phyloP scores from a whole-genome alignment of 2,888 invertebrate species.

The Noctua comes region DNA sequence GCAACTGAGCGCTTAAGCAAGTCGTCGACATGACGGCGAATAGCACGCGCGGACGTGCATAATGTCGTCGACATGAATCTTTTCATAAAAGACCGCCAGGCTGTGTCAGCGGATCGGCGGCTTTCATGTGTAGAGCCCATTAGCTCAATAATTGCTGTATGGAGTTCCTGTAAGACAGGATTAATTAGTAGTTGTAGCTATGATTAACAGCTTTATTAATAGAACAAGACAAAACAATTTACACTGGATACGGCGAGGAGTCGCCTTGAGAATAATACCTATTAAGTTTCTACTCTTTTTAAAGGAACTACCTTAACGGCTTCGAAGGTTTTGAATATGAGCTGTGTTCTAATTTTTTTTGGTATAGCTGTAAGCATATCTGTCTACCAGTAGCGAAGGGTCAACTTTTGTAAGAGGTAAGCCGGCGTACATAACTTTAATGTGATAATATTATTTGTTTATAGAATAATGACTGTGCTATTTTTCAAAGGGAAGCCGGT shows the following conservation, averaged over 20 bases:
- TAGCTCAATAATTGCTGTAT: background rate
- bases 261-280: background rate
- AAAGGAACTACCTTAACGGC: background rate
- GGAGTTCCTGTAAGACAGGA: conserved; percentile 6
- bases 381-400: too few species aligned
- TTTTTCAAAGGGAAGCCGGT: too few species aligned
- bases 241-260: background rate
- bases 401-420: too few species aligned
- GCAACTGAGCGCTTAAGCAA: background rate
- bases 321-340: background rate
- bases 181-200: conserved; percentile 21
- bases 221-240: background rate
- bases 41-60: background rate
- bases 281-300: background rate
- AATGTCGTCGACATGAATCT: background rate
- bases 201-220: conserved; percentile 5
- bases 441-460: too few species aligned
- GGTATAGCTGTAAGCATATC: background rate
- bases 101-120: background rate
- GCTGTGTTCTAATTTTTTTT: too few species aligned
- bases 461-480: too few species aligned
- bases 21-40: background rate
- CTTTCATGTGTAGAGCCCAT: conserved; percentile 5
- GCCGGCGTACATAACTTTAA: too few species aligned
- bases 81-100: background rate